These are phyloP conservation scores for Syngnathus typhle DNA, from an alignment of 2,113 vertebrate genomes.

Conservation along the genomic window DNA sequence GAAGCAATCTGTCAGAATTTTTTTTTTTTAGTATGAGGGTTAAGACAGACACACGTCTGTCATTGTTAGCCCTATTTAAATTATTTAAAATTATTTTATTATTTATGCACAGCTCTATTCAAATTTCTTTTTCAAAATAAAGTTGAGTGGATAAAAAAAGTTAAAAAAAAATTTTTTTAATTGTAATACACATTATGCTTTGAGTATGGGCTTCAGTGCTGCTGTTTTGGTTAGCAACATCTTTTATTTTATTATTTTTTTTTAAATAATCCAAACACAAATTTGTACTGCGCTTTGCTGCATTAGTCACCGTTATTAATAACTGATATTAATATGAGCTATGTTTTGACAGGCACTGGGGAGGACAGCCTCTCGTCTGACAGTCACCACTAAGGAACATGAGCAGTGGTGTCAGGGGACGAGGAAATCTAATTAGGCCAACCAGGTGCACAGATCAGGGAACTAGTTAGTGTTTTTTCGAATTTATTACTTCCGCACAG, in stretches of 20 bases:
- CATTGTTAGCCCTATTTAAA: neutral
- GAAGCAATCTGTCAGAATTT: neutral
- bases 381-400: constrained; percentile 46
- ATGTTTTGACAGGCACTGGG: constrained; percentile 10
- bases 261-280: neutral
- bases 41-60: neutral
- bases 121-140: too few species aligned
- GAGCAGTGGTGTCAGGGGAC: constrained; percentile 66
- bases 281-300: neutral
- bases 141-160: too few species aligned
- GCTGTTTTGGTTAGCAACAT: neutral
- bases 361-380: constrained; percentile 20
- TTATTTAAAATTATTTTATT: too few species aligned
- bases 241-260: too few species aligned
- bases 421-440: constrained; percentile 85
- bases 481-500: constrained; percentile 92
- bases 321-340: constrained; percentile 8
- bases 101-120: too few species aligned
- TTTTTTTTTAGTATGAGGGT: constrained; percentile 29
- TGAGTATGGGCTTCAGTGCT: neutral
- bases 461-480: constrained; percentile 83
- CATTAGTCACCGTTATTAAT: constrained; percentile 3
- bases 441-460: constrained; percentile 89
- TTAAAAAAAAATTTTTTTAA: too few species aligned
- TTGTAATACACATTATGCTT: neutral